Evolutionary conservation across 2,797 vertebrate species (phyloP).

Genomic region (Hoplostethus mediterraneus): DNA sequence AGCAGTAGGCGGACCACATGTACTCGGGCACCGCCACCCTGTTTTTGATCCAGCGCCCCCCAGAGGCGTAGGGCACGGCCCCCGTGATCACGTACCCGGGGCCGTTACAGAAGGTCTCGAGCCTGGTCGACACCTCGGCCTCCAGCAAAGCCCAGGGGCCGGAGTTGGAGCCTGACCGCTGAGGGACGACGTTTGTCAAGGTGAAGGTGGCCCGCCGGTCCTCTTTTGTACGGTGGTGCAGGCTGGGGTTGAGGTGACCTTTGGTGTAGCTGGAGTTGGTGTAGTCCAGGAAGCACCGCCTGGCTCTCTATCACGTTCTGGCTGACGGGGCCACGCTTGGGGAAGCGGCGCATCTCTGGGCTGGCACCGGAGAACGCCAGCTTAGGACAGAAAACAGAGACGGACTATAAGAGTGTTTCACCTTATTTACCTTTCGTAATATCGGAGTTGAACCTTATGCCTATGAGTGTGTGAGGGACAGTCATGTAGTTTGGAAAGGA

Average conservation of each 20-base stretch:
- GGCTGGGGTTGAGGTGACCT: slow-evolving; percentile 79
- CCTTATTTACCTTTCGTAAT: background rate
- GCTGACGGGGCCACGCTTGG: background rate
- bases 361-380: slow-evolving; percentile 57
- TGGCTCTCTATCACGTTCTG: slow-evolving; percentile 79
- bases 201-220: slow-evolving; percentile 75
- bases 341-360: slow-evolving; percentile 69
- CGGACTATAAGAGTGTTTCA: background rate
- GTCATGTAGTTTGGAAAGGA: background rate
- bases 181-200: slow-evolving; percentile 79
- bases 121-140: slow-evolving; percentile 4
- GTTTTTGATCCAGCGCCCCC: slow-evolving; percentile 49
- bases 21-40: slow-evolving; percentile 78
- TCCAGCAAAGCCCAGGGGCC: slow-evolving; percentile 68
- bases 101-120: slow-evolving; percentile 51
- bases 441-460: background rate
- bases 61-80: slow-evolving; percentile 58
- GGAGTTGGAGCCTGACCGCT: slow-evolving; percentile 66
- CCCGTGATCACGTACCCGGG: slow-evolving; percentile 74
- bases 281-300: slow-evolving; percentile 71
- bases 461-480: background rate
- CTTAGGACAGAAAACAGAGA: slow-evolving; percentile 39
- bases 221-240: slow-evolving; percentile 59
- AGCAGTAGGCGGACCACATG: slow-evolving; percentile 82
- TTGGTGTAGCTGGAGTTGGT: slow-evolving; percentile 68